Conservation (phyloP, 2,113 vertebrate genomes). For the Seriola rivoliana region DNA sequence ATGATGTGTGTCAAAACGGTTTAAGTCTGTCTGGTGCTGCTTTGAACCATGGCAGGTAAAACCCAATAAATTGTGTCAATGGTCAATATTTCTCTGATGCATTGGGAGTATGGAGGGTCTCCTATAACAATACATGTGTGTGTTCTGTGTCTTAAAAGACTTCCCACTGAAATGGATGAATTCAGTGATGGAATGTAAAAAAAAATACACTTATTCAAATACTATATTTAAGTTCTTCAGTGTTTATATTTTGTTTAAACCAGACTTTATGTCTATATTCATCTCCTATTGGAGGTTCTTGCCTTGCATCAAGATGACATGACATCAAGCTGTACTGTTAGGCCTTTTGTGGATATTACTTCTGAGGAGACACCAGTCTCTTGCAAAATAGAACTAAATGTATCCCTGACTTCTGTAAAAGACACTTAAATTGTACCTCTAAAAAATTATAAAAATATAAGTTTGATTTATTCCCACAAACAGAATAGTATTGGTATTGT, state of each 20-base stretch:
- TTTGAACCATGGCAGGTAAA: background rate
- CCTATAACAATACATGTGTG: background rate
- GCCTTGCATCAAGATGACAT: background rate
- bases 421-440: background rate
- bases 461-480: background rate
- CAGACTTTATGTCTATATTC: background rate
- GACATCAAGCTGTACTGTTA: background rate
- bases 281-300: background rate
- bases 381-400: background rate
- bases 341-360: background rate
- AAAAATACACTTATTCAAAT: background rate
- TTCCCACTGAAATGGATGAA: too few relatives aligned
- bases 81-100: background rate
- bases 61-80: background rate
- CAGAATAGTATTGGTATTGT: background rate
- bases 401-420: background rate
- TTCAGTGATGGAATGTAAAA: background rate
- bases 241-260: background rate
- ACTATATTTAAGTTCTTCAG: background rate
- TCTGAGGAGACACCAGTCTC: background rate
- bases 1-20: too few relatives aligned
- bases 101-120: background rate
- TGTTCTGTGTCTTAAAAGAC: background rate
- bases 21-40: too few relatives aligned
- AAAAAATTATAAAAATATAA: background rate